phyloP scores from a whole-genome alignment of 2,113 vertebrate genomes.

The Phocoena sinus region DNA sequence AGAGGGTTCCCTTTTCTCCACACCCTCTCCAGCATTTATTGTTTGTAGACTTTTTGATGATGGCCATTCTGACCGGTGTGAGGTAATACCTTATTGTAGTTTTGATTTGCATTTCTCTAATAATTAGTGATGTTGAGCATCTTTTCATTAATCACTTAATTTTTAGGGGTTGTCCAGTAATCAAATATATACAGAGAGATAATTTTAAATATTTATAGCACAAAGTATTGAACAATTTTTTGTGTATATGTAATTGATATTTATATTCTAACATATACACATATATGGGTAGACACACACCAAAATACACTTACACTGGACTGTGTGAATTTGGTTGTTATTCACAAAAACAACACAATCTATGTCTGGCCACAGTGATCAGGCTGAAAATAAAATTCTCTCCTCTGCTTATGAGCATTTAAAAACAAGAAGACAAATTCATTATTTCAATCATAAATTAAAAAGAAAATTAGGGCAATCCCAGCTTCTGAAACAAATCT shows the following conservation, averaged over 20 bases:
- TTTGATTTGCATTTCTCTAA: not conserved
- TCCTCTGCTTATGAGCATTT: not conserved
- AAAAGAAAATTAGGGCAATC: not conserved
- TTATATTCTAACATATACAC: not conserved
- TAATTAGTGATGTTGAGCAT: not conserved
- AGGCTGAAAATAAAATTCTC: not conserved
- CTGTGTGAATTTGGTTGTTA: not conserved
- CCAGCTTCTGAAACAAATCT: not conserved
- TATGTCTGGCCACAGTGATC: not conserved
- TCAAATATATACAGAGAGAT: not conserved
- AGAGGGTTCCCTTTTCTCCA: too few species aligned
- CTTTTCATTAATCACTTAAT: not conserved
- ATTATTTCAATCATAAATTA: slow-evolving; percentile 24
- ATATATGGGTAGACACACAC: not conserved
- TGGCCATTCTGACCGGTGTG: not conserved
- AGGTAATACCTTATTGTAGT: not conserved
- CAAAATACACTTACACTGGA: not conserved
- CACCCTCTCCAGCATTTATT: not conserved
- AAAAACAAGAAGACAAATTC: not conserved
- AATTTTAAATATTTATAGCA: not conserved
- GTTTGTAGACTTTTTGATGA: not conserved
- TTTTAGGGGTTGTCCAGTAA: not conserved
- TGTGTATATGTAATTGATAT: not conserved
- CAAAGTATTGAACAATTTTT: not conserved
- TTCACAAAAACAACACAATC: not conserved